phyloP scores from a whole-genome alignment of 2,888 invertebrate species.

The Brachynemurus nebulosus region DNA sequence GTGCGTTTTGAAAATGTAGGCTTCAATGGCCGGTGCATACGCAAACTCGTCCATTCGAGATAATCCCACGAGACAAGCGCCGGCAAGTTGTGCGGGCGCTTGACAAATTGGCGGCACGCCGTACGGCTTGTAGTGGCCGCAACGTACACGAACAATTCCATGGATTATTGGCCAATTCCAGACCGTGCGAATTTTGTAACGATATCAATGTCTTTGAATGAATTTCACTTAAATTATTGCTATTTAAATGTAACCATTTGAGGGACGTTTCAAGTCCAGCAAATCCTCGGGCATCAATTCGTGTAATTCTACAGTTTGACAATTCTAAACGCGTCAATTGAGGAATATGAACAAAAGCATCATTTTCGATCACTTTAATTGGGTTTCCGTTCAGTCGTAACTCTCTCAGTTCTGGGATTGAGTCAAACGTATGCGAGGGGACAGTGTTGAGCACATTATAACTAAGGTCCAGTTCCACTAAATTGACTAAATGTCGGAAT shows the following conservation, averaged over 20 bases:
- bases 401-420: constrained; percentile 59
- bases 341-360: constrained; percentile 50
- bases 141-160: constrained; percentile 73
- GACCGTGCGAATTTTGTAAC: constrained; percentile 52
- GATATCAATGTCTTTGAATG: constrained; percentile 46
- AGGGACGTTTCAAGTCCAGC: constrained; percentile 55
- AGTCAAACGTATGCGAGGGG: constrained; percentile 59
- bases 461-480: constrained; percentile 70
- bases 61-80: constrained; percentile 59
- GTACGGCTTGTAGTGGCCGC: constrained; percentile 54
- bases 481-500: constrained; percentile 62
- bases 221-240: constrained; percentile 55
- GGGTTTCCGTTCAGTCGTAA: constrained; percentile 62
- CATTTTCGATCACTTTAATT: constrained; percentile 51
- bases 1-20: constrained; percentile 41
- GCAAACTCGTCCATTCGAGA: constrained; percentile 70
- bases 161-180: constrained; percentile 64
- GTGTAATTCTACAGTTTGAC: constrained; percentile 53
- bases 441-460: constrained; percentile 51
- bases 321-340: constrained; percentile 60
- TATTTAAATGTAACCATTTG: constrained; percentile 64
- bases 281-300: constrained; percentile 57
- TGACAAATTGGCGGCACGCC: constrained; percentile 56
- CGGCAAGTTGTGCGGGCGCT: constrained; percentile 45
- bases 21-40: constrained; percentile 56